Evolutionary conservation across 2,888 invertebrate species (phyloP).

Genomic region (Trypoxylon attenuatum): DNA sequence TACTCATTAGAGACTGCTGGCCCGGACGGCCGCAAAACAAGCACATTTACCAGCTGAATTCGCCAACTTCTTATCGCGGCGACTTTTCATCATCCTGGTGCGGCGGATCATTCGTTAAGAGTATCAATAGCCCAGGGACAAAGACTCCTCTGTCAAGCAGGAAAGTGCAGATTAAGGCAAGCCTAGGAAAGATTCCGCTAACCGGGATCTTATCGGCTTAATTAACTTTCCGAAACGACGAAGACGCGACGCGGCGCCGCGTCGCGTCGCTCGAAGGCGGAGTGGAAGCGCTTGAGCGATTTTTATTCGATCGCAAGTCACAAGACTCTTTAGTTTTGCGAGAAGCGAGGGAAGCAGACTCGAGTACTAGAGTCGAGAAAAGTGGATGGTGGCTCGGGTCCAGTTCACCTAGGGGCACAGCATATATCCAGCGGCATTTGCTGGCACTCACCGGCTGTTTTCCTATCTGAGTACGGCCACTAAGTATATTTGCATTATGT

Average conservation of each 20-base stretch:
- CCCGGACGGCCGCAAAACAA: background rate
- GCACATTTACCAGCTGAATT: slow-evolving; percentile 13
- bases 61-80: slow-evolving; percentile 26
- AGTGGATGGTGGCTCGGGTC: too few species aligned
- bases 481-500: slow-evolving; percentile 59
- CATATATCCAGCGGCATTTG: too few species aligned
- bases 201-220: slow-evolving; percentile 53
- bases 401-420: too few species aligned
- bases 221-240: slow-evolving; percentile 47
- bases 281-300: too few species aligned
- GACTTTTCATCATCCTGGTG: slow-evolving; percentile 18
- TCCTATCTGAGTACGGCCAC: slow-evolving; percentile 32
- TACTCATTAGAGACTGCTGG: background rate
- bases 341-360: too few species aligned
- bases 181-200: slow-evolving; percentile 26
- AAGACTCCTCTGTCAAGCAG: slow-evolving; percentile 19
- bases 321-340: too few species aligned
- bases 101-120: slow-evolving; percentile 23
- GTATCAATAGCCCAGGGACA: slow-evolving; percentile 30
- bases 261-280: background rate
- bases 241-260: slow-evolving; percentile 22
- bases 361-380: too few species aligned
- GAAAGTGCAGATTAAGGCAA: slow-evolving; percentile 24
- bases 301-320: too few species aligned
- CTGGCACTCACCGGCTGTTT: too few species aligned